Evolutionary conservation across 2,888 invertebrate species (phyloP).

Genomic region (Hypolimnas misippus): DNA sequence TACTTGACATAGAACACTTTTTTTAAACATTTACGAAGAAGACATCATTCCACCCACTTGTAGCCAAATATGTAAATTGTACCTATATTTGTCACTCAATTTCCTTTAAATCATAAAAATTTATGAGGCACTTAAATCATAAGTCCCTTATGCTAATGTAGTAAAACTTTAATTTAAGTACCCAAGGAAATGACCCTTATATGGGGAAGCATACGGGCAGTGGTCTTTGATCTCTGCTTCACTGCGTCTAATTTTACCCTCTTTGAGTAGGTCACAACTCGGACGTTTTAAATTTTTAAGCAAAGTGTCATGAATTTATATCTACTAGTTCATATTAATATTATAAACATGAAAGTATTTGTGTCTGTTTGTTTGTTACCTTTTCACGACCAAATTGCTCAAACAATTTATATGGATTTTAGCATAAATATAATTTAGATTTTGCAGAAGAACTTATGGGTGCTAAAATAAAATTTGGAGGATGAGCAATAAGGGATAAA

Average conservation of each 20-base stretch:
- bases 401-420: too few relatives aligned
- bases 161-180: slow-evolving; percentile 37
- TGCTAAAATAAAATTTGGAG: too few relatives aligned
- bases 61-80: slow-evolving; percentile 2
- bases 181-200: slow-evolving; percentile 30
- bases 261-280: slow-evolving; percentile 22
- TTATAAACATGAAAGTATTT: too few relatives aligned
- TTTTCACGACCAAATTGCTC: too few relatives aligned
- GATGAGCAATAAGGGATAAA: too few relatives aligned
- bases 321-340: too few relatives aligned
- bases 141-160: slow-evolving; percentile 32
- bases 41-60: not conserved
- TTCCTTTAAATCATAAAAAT: slow-evolving; percentile 8
- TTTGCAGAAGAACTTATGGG: too few relatives aligned
- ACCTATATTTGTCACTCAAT: slow-evolving; percentile 9
- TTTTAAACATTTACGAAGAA: too few relatives aligned
- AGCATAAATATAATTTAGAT: too few relatives aligned
- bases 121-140: slow-evolving; percentile 5
- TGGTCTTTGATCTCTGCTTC: slow-evolving; percentile 36
- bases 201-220: slow-evolving; percentile 33
- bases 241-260: slow-evolving; percentile 34
- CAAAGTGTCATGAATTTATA: not conserved
- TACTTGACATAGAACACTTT: too few relatives aligned
- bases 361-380: too few relatives aligned
- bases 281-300: slow-evolving; percentile 13